Conservation (phyloP, 2,888 invertebrate species). For the Mesochorus sp. region DNA sequence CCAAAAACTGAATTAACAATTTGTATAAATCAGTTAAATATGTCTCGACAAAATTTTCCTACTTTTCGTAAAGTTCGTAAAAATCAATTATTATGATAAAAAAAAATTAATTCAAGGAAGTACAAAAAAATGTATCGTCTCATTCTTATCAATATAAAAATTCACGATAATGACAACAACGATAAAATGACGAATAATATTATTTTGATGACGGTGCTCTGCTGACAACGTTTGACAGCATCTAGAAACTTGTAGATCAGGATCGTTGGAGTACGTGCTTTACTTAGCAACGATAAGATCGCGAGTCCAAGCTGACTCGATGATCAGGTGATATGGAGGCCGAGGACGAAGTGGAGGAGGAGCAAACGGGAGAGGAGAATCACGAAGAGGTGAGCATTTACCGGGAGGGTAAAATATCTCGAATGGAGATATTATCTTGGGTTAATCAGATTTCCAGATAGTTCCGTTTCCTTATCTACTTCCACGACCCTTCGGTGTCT, state of each 20-base stretch:
- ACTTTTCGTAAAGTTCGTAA: no score
- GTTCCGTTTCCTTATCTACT: no score
- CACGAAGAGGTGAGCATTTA: constrained; percentile 69
- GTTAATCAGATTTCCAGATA: constrained; percentile 1
- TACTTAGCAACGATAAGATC: constrained; percentile 54
- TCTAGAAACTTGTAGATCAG: constrained; percentile 47
- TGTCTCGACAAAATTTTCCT: no score
- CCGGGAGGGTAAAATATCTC: background rate
- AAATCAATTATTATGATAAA: no score
- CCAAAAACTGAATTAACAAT: no score
- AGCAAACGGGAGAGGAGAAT: constrained; percentile 74
- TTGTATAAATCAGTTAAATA: no score
- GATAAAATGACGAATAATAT: background rate
- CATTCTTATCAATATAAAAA: background rate
- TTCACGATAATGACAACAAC: constrained; percentile 5
- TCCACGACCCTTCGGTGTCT: no score
- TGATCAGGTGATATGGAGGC: constrained; percentile 79
- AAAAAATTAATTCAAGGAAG: no score
- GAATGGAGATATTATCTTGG: background rate
- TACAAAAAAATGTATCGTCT: no score
- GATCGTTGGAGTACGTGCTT: constrained; percentile 50
- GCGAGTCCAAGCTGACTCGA: constrained; percentile 50
- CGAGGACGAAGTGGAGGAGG: constrained; percentile 79
- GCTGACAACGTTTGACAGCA: constrained; percentile 20
- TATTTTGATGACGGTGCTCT: constrained; percentile 13